Evolutionary conservation across 2,797 vertebrate genomes (phyloP).

Genomic region (Kryptolebias ocellatus): DNA sequence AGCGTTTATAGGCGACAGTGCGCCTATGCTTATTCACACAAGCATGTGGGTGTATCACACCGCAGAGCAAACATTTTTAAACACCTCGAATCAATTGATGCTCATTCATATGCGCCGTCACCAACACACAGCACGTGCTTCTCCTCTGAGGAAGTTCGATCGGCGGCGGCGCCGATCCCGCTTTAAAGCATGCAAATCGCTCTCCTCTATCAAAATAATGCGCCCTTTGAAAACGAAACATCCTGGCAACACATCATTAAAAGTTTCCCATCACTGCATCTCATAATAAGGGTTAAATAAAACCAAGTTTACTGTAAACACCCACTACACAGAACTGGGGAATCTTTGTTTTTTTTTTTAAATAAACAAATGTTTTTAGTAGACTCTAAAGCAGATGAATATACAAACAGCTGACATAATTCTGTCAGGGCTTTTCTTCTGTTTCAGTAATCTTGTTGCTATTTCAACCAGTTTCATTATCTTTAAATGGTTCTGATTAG

Average conservation of each 20-base stretch:
- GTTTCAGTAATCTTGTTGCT: not conserved
- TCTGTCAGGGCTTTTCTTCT: not conserved
- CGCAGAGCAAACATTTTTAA: not conserved
- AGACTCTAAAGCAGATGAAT: slow-evolving; percentile 24
- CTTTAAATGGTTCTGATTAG: not conserved
- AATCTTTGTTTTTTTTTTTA: not conserved
- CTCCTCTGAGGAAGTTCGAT: not conserved
- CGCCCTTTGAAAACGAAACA: not conserved
- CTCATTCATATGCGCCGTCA: not conserved
- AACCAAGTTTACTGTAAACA: slow-evolving; percentile 3
- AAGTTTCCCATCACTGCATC: not conserved
- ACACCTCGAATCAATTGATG: not conserved
- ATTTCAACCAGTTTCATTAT: not conserved
- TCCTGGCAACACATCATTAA: not conserved
- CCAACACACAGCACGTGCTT: not conserved
- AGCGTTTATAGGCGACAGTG: not conserved
- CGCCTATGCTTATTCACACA: not conserved
- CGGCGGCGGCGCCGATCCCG: not conserved
- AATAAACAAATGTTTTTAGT: slow-evolving; percentile 18
- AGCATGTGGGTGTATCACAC: not conserved
- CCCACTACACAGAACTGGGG: not conserved
- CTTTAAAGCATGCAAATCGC: slow-evolving; percentile 13
- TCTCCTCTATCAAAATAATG: not conserved
- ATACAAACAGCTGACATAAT: not conserved
- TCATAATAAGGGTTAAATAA: not conserved